phyloP scores from a whole-genome alignment of 2,888 invertebrate genomes.

The Cerastis rubricosa region DNA sequence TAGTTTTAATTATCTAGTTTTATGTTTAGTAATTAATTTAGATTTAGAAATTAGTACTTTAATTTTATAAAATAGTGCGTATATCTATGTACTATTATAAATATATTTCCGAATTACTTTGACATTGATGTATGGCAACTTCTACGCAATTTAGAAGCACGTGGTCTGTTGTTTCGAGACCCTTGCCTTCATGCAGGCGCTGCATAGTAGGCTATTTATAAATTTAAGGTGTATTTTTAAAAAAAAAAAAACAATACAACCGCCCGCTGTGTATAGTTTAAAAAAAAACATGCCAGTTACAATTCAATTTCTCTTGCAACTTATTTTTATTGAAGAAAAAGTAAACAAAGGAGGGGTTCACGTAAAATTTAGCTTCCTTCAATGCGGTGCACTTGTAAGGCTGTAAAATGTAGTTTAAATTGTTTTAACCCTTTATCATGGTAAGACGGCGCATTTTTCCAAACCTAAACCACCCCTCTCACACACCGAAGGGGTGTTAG shows the following conservation, averaged over 20 bases:
- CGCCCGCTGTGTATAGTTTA: too few species aligned
- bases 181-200: not conserved
- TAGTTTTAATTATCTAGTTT: too few species aligned
- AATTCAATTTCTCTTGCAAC: not conserved
- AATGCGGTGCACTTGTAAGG: conserved; percentile 49
- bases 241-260: too few species aligned
- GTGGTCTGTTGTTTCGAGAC: not conserved
- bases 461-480: conserved; percentile 49
- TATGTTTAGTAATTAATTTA: too few species aligned
- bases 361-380: conserved; percentile 36
- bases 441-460: conserved; percentile 56
- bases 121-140: not conserved
- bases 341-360: not conserved
- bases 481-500: too few species aligned
- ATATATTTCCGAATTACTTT: too few species aligned
- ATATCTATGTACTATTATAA: too few species aligned
- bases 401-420: conserved; percentile 65
- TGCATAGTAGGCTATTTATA: not conserved
- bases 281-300: too few species aligned
- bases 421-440: conserved; percentile 69
- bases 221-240: not conserved
- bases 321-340: not conserved
- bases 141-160: not conserved
- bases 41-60: too few species aligned
- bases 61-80: too few species aligned